A percentile compares a stretch with the other conserved stretches of the same genome.
Conservation (phyloP, 2,797 vertebrate species). For the Carduelis carduelis region DNA sequence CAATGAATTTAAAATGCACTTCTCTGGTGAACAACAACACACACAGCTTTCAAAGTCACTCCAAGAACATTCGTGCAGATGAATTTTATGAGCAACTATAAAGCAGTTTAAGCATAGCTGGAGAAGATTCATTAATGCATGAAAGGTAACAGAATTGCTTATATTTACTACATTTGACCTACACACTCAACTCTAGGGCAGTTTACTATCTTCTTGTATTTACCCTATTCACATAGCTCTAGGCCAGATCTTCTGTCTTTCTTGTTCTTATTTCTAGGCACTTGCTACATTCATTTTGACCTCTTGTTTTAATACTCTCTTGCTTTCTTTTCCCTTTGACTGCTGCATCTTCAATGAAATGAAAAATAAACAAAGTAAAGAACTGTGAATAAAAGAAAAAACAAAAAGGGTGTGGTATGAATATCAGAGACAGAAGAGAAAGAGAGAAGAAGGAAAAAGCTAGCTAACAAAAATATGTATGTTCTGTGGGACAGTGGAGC, state of each 20-base stretch:
- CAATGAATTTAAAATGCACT: not conserved
- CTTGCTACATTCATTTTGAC: not conserved
- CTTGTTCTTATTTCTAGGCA: not conserved
- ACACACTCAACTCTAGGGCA: not conserved
- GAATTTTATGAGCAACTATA: slow-evolving; percentile 2
- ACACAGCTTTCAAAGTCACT: not conserved
- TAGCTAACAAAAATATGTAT: not conserved
- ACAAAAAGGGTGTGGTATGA: not conserved
- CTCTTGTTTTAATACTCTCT: not conserved
- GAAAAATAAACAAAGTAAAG: not conserved
- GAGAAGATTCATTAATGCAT: not conserved
- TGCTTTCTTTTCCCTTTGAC: not conserved
- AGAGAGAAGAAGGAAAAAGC: not conserved
- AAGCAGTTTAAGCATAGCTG: not conserved
- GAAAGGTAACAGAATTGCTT: not conserved
- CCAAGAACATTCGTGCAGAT: not conserved
- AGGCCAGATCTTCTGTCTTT: not conserved
- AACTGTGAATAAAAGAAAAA: not conserved
- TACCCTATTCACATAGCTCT: not conserved
- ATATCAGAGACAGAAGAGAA: not conserved
- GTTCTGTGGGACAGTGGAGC: not conserved
- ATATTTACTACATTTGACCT: not conserved
- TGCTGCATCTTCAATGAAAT: not conserved
- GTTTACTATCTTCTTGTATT: not conserved
- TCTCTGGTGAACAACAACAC: not conserved